Base-by-base conservation (phyloP, 1,140 invertebrate species). In the Leptestheria dahalacensis region DNA sequence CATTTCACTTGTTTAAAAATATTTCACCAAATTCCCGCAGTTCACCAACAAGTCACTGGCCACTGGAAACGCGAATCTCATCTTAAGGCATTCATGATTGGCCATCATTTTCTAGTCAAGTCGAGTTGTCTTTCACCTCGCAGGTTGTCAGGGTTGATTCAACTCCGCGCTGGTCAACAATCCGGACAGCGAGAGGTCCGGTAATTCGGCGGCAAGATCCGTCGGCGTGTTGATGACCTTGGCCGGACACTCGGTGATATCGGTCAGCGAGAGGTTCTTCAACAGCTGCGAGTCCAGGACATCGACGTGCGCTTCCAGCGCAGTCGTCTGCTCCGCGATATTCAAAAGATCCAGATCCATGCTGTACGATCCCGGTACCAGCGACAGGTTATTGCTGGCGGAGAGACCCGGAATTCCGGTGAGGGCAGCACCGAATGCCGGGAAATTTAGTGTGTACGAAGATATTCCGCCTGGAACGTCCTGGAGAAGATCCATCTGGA, bases 161-260 rank as follows among this genome's bases (percentile, higher is more conserved):
- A 56, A 29, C 12, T 56, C 53, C n/a, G 26, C 41, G 24, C 53
- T n/a, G 9, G 21, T 33, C 53, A 56, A 20, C 1, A 56, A 15
- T 4, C 53, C 53, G 15, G 53, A 56, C 1, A 56, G 24, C 20
- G 53, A 25, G 9, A 56, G 41, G 21, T 25, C 53, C 12, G 53
- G 28, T 20, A 56, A 10, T 18, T 56, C 53, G 26, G 33, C 41
- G 53, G 26, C 33, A 20, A 25, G 41, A 41, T 9, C 33, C 33
- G 58, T 26, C n/a, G 47, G 47, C 20, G 20, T 48, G 11, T 60
- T 29, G 23, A 33, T 52, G 20, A 20, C 51, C 48, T 29, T 60
- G 18, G 20, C 24, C 1, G 23, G 29, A 28, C 41, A 25, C 33
- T n/a, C 23, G 20, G 15, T 28, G 28, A 56, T 41, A 56, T 56